Evolutionary conservation across 2,797 vertebrate species (phyloP).

Genomic region (Sternotherus odoratus): DNA sequence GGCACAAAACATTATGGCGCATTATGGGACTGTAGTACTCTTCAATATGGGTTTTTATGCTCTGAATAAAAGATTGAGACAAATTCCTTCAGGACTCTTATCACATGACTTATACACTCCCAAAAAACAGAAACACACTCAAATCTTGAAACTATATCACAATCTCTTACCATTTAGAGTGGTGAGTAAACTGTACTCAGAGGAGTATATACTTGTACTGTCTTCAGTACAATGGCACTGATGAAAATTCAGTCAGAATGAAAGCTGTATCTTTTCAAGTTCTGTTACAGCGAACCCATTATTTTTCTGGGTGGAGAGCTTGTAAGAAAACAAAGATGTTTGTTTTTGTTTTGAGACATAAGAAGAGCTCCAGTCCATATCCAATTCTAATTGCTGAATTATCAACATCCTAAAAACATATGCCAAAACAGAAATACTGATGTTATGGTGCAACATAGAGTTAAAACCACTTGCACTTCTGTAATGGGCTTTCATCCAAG

Average conservation of each 20-base stretch:
- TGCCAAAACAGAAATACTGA: not conserved
- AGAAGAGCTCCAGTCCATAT: not conserved
- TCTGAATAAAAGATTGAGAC: not conserved
- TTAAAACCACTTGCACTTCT: no score
- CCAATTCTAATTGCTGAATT: not conserved
- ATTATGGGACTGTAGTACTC: not conserved
- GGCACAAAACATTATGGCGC: not conserved
- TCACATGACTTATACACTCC: not conserved
- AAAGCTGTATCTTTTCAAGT: constrained; percentile 22
- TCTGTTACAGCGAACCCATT: not conserved
- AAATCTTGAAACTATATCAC: not conserved
- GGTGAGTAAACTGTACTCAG: not conserved
- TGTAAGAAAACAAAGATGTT: constrained; percentile 19
- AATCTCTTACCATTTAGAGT: not conserved
- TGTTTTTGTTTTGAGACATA: constrained; percentile 29
- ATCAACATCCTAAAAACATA: constrained; percentile 29
- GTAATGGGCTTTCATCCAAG: no score
- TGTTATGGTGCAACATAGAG: no score
- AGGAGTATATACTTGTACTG: not conserved
- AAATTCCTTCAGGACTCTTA: not conserved
- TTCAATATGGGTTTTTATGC: not conserved
- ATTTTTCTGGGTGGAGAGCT: constrained; percentile 28
- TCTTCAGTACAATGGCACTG: not conserved
- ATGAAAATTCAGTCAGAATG: not conserved
- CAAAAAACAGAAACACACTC: not conserved